phyloP scores from a whole-genome alignment of 1,140 invertebrate genomes.

The Eriocheir sinensis region DNA sequence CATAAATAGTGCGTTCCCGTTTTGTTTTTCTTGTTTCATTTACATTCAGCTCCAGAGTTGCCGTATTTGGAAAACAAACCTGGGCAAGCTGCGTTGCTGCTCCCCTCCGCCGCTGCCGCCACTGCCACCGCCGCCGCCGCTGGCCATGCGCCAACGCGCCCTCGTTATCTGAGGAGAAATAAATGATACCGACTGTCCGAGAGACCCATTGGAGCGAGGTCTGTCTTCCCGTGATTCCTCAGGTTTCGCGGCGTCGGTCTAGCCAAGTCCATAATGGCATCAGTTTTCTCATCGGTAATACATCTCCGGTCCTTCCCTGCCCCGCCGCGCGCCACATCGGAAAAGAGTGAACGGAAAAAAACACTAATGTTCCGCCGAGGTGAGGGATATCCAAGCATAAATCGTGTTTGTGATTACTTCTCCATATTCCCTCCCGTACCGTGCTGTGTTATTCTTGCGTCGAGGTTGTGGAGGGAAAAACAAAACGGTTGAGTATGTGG shows the following conservation, averaged over 20 bases:
- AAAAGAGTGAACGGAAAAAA: no score
- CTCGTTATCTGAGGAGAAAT: conserved; percentile 6
- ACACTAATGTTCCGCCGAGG: no score
- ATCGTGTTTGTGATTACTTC: no score
- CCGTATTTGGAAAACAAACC: background rate
- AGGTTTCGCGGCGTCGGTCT: background rate
- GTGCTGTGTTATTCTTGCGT: no score
- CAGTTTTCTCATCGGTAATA: background rate
- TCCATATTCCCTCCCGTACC: no score
- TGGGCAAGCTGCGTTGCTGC: background rate
- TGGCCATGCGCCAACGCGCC: background rate
- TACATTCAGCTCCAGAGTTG: background rate
- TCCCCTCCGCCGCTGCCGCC: no score
- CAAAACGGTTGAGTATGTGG: background rate
- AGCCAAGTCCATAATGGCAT: background rate
- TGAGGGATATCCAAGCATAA: no score
- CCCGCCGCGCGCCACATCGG: no score
- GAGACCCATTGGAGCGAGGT: background rate
- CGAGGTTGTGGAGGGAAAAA: background rate
- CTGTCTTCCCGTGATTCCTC: background rate
- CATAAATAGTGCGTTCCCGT: background rate
- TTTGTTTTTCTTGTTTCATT: background rate
- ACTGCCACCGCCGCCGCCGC: background rate
- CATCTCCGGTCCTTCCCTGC: background rate
- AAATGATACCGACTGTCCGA: background rate